Evolutionary conservation across 2,888 invertebrate genomes (phyloP), one percentile per base, ranked within the genome.

Genomic region (Criorhina ranunculi): DNA sequence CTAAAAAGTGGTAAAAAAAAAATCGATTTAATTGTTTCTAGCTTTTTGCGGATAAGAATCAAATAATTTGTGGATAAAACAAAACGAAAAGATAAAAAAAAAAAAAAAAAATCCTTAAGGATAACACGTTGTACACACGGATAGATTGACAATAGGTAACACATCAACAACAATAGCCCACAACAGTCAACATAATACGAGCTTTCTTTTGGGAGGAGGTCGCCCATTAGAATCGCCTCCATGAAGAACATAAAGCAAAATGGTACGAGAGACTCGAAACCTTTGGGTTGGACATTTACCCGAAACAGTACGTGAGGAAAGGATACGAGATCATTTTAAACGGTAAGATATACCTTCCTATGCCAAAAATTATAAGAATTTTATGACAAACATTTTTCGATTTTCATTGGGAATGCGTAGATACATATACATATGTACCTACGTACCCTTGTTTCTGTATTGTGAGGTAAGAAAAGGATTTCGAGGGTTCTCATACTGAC

Each of bases 261-360:
- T 99, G 99, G 98, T 99, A 96, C 98, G 98, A 96, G 98, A 98
- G 98, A 98, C 98, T 95, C 97, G 98, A 95, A 98, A 99, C 95
- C 96, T 99, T 95, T 98, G 98, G 98, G 98, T 99, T 96, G 98
- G 98, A 96, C 98, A 98, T 96, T 97, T 99, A 96, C 98, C 98
- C 96, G 98, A 98, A 95, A 98, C 97, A 95, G 97, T 98, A 95
- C 96, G 97, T 93, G 98, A 98, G 94, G 98, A 98, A 93, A 96
- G 97, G 93, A 97, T 98, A 94, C 95, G 96, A 94, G 98, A 98
- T 94, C 97, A 97, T 94, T 98, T 98, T 94, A 97, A 98, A 96
- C 96, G 98, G 98, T 98, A 95, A 95, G 93, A 90, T 88, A 24
- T 24, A 4, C n/a, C n/a, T n/a, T n/a, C n/a, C n/a, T n/a, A 79